Base-by-base conservation (phyloP, 2,113 vertebrate genomes). In the Cyanoderma ruficeps region DNA sequence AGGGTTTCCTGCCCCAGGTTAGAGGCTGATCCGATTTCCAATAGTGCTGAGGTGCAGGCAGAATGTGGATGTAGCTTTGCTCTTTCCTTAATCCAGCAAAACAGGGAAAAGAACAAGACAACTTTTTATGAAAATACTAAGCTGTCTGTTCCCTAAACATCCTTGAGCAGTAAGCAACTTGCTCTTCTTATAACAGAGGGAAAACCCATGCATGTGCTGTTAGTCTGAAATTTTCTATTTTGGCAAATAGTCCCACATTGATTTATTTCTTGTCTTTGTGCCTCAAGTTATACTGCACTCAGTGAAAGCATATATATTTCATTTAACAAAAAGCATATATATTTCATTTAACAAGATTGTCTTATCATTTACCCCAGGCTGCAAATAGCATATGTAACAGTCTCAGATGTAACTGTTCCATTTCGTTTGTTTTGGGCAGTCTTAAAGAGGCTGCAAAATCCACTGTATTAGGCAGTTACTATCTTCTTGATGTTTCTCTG, bases 261-360 rank as follows among this genome's bases (percentile, higher is more conserved):
- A 83, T 95, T 88, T 63, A 83, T 94, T 91, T 91, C 78, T 88
- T 65, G 39, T 79, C 67, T 90, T 85, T 80, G 39, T 83, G 87
- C 87, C 70, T 83, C 47, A 20, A 90, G 75, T 93, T 83, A 47
- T 20, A 31, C 67, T 61, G 59, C 55, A 21, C 68, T 9, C 77
- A 25, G 59, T 87, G 83, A 80, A 94, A 92, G 30, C 76, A 50
- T 50, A 65, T 76, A 55, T 85, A 77, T 93, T 92, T 87, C 57
- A 60, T 90, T 95, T 81, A 80, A 83, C 52, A 59, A 52, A 75
- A 76, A 83, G 49, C 49, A 63, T 86, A 33, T 77, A 67, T 50
- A 64, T 95, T 91, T 94, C 46, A 79, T 90, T 85, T 79, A 90
- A 86, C 68, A 65, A 81, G 92, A 77, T 33, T 77, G 68, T 74